Conservation (phyloP, 2,113 vertebrate genomes). For the Microcebus jonahi region DNA sequence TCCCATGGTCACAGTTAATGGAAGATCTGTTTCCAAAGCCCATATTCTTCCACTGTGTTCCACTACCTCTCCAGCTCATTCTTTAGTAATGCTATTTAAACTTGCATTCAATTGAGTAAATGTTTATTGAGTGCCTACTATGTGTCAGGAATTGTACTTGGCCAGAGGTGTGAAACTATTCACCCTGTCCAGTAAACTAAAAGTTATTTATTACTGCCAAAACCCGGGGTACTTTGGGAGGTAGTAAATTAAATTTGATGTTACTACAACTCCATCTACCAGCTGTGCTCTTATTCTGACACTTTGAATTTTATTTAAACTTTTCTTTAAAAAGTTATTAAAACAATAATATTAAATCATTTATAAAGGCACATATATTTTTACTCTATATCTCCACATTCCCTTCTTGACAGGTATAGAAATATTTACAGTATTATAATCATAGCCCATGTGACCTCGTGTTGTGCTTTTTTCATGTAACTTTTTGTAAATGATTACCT, state of each 20-base stretch:
- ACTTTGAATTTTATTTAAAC: constrained; percentile 39
- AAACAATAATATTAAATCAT: constrained; percentile 33
- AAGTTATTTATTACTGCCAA: not conserved
- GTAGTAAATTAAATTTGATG: not conserved
- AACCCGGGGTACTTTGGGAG: not conserved
- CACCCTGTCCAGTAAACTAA: not conserved
- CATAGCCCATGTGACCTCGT: not conserved
- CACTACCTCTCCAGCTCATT: not conserved
- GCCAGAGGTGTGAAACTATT: not conserved
- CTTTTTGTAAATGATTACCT: constrained; percentile 32
- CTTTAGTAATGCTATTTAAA: not conserved
- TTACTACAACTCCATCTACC: not conserved
- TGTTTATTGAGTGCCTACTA: constrained; percentile 13
- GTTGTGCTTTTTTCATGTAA: constrained; percentile 2
- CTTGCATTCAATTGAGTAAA: not conserved
- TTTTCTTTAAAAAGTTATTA: constrained; percentile 38
- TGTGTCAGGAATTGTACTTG: constrained; percentile 41
- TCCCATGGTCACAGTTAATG: not conserved
- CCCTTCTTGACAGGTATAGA: not conserved
- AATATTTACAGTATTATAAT: not conserved
- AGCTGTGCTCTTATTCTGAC: not conserved
- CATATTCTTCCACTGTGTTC: not conserved
- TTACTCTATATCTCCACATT: not conserved
- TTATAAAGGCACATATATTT: not conserved
- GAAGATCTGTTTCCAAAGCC: not conserved